Percentiles rank a stretch among this genome's conserved stretches.
Evolutionary conservation across 2,113 vertebrate species (phyloP).

Genomic region (Cromileptes altivelis): DNA sequence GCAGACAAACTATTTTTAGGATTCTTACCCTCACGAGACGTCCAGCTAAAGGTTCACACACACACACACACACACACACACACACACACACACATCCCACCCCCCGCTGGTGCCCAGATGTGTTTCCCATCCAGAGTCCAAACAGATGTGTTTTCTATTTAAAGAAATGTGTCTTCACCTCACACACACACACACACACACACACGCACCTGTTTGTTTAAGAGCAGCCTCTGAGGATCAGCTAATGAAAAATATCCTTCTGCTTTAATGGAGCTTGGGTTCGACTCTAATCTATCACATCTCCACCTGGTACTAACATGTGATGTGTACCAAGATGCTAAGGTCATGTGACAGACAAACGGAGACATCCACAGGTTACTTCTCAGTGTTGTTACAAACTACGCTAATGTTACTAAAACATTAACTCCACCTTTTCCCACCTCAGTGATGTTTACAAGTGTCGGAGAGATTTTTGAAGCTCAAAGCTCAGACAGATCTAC

Average conservation of each 20-base stretch:
- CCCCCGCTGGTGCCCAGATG: conserved; percentile 60
- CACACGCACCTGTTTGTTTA: conserved; percentile 3
- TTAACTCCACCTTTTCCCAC: no score
- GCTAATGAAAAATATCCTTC: conserved; percentile 56
- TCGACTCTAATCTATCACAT: no score
- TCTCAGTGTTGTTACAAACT: no score
- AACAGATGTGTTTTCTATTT: conserved; percentile 34
- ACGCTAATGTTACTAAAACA: no score
- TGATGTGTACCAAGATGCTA: no score
- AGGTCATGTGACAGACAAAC: no score
- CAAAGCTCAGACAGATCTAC: background rate
- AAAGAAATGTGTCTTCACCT: conserved; percentile 6
- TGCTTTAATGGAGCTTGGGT: no score
- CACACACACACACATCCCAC: background rate
- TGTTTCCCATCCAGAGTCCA: conserved; percentile 53
- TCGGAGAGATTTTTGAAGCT: no score
- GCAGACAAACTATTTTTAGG: conserved; percentile 12
- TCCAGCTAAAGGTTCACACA: conserved; percentile 34
- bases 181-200: background rate
- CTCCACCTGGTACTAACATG: no score
- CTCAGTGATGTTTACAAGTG: no score
- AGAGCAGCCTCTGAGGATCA: background rate
- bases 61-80: background rate
- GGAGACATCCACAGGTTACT: no score
- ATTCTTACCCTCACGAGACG: background rate